A percentile compares a stretch with the other conserved stretches of the same genome.
phyloP scores from a whole-genome alignment of 2,888 invertebrate genomes.

The Chaetogeoica ovagalla region DNA sequence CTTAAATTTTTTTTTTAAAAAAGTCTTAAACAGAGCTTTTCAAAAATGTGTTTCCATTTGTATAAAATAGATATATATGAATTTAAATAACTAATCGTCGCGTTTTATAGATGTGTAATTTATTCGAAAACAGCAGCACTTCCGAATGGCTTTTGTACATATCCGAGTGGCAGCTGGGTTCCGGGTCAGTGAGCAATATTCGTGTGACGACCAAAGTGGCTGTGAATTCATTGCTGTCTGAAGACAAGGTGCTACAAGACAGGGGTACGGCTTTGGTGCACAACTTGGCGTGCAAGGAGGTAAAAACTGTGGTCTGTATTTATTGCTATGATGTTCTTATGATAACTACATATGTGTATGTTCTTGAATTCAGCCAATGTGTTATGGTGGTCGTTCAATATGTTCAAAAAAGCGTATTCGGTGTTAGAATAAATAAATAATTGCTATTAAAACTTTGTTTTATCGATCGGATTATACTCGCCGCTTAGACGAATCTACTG shows the following conservation, averaged over 20 bases:
- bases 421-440: too few species aligned
- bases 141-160: constrained; percentile 93
- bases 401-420: too few species aligned
- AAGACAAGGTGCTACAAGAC: constrained; percentile 73
- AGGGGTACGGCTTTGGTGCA: constrained; percentile 84
- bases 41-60: too few species aligned
- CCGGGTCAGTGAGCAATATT: constrained; percentile 80
- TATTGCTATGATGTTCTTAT: constrained; percentile 62
- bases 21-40: too few species aligned
- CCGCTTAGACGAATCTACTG: not conserved
- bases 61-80: too few species aligned
- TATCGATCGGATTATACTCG: too few species aligned
- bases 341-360: not conserved
- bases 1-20: too few species aligned
- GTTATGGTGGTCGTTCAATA: not conserved
- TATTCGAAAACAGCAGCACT: constrained; percentile 84
- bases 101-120: constrained; percentile 76
- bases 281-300: constrained; percentile 93
- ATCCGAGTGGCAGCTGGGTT: constrained; percentile 80
- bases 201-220: constrained; percentile 88
- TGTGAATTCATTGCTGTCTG: constrained; percentile 79
- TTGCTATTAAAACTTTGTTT: too few species aligned
- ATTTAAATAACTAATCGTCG: too few species aligned
- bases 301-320: constrained; percentile 95
- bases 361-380: not conserved